A percentile compares a stretch with the other conserved stretches of the same genome.
Conservation (phyloP, 2,797 vertebrate genomes). For the Sternarchorhynchus goeldii region DNA sequence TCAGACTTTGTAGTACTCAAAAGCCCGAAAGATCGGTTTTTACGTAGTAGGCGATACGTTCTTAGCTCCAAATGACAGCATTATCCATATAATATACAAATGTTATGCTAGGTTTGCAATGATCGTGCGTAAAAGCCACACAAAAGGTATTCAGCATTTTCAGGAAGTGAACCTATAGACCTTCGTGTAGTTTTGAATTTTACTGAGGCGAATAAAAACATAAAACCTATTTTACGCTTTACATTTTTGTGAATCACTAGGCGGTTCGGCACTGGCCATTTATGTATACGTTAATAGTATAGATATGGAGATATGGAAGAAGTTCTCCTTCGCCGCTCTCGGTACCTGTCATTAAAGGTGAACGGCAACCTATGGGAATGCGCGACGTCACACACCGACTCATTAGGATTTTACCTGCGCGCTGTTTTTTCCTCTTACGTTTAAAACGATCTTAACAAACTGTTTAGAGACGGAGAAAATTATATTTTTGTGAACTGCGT, state of each 20-base stretch:
- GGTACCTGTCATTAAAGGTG: conserved; percentile 52
- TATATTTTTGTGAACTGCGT: no score
- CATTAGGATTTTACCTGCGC: background rate
- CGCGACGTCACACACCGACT: conserved; percentile 39
- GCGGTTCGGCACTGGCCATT: no score
- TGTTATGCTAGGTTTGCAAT: no score
- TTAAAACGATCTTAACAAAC: no score
- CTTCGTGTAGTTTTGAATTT: background rate
- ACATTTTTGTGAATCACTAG: background rate
- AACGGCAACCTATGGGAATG: conserved; percentile 37
- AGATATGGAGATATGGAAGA: background rate
- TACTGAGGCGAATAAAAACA: background rate
- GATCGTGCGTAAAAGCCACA: no score
- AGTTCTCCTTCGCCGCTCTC: background rate
- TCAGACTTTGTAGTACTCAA: no score
- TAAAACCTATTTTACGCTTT: no score
- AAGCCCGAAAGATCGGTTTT: no score
- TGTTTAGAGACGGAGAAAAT: no score
- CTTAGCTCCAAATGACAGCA: no score
- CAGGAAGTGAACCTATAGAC: conserved; percentile 43
- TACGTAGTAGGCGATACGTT: no score
- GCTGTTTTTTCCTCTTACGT: background rate
- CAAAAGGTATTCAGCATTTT: conserved; percentile 15
- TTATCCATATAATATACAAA: no score
- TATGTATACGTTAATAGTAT: background rate